Evolutionary conservation across 2,113 vertebrate species (phyloP).

Genomic region (Bostrychus sinensis): DNA sequence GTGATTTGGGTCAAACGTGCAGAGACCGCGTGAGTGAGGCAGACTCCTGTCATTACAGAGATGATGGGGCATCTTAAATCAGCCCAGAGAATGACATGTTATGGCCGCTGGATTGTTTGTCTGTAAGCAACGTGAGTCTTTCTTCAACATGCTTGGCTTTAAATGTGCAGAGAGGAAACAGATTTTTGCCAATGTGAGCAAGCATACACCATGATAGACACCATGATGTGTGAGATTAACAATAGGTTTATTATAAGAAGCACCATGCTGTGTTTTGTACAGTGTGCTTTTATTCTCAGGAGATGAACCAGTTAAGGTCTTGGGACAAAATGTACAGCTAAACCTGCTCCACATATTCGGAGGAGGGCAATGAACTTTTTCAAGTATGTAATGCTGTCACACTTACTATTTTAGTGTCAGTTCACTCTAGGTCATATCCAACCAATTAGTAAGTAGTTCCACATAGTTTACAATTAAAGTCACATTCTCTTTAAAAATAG

Average conservation of each 20-base stretch:
- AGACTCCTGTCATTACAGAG: slow-evolving; percentile 35
- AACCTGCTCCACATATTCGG: slow-evolving; percentile 32
- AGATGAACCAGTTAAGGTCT: neutral
- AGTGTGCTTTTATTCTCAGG: neutral
- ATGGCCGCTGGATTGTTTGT: slow-evolving; percentile 34
- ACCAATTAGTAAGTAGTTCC: slow-evolving; percentile 15
- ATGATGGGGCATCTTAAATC: slow-evolving; percentile 42
- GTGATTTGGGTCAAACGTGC: slow-evolving; percentile 69
- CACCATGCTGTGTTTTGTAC: neutral
- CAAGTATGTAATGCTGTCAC: slow-evolving; percentile 35
- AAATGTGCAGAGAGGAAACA: slow-evolving; percentile 14
- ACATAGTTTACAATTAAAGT: no score
- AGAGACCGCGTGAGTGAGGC: slow-evolving; percentile 49
- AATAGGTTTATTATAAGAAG: neutral
- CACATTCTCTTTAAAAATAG: no score
- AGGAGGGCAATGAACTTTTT: slow-evolving; percentile 18
- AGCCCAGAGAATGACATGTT: slow-evolving; percentile 37
- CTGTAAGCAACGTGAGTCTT: slow-evolving; percentile 9
- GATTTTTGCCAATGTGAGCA: neutral
- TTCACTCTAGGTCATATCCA: slow-evolving; percentile 5
- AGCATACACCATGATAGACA: neutral
- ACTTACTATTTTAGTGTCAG: slow-evolving; percentile 47
- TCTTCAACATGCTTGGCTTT: slow-evolving; percentile 6
- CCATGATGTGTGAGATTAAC: neutral
- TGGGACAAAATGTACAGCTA: slow-evolving; percentile 10